These are phyloP conservation scores for Drosophila gunungcola DNA, from an alignment of 1,140 invertebrate genomes.

Conservation along the genomic window DNA sequence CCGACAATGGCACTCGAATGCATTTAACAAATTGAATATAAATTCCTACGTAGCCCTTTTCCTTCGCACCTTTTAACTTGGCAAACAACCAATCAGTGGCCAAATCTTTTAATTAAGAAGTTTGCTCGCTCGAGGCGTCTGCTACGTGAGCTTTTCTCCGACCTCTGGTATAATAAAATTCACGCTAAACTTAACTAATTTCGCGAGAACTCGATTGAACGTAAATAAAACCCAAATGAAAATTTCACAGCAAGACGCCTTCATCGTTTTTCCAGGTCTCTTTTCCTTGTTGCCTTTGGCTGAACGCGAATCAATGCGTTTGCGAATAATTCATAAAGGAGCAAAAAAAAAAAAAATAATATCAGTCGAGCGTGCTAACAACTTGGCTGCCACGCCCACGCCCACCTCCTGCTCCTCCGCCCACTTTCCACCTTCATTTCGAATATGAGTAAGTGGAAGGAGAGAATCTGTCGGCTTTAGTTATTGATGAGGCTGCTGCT, in stretches of 20 bases:
- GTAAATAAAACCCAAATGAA: constrained; percentile 63
- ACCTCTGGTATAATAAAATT: constrained; percentile 49
- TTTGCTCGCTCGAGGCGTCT: constrained; percentile 24
- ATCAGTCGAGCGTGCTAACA: constrained; percentile 58
- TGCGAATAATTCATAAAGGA: constrained; percentile 59
- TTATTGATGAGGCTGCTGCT: constrained; percentile 35
- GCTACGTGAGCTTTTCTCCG: constrained; percentile 4
- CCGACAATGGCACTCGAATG: constrained; percentile 49
- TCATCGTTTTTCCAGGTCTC: not conserved
- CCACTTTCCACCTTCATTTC: not conserved
- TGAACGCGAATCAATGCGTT: constrained; percentile 49
- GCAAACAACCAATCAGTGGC: constrained; percentile 54
- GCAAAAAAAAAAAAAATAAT: constrained; percentile 37
- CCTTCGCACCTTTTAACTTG: not conserved
- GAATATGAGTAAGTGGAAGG: not conserved
- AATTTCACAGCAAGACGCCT: constrained; percentile 53
- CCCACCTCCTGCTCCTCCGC: not conserved
- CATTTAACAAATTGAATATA: constrained; percentile 65
- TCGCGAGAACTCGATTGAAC: constrained; percentile 64
- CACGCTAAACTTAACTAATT: constrained; percentile 67
- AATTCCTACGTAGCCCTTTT: constrained; percentile 7
- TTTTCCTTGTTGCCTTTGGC: constrained; percentile 22
- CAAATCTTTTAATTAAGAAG: constrained; percentile 70
- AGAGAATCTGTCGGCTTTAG: constrained; percentile 30
- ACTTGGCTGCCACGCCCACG: constrained; percentile 16